Base-by-base conservation (phyloP, 2,113 vertebrate genomes). In the Monopterus albus region DNA sequence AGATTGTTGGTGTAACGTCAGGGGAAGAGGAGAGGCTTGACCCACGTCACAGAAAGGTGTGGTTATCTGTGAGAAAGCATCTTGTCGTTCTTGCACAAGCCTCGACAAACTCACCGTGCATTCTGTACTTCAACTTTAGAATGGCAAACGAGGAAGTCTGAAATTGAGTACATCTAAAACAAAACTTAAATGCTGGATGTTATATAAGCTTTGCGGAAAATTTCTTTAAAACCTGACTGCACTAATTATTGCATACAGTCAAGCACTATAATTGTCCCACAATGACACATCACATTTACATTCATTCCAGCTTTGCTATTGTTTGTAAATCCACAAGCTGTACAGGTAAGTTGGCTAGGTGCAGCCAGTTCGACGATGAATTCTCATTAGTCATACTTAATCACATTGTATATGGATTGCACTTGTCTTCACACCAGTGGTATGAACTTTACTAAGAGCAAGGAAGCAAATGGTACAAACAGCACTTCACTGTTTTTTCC, bases 1-100 rank as follows among this genome's bases (percentile, higher is more conserved):
- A 68, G 74, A 66, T 59, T 52, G 74, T 61, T 39, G 25, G 38
- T 51, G 35, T 76, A 72, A 84, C 64, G 82, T 89, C 84, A 63
- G 47, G 20, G 52, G 64, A 23, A 38, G 57, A 17, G 45, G 64
- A 62, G 56, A 61, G 60, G 70, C 72, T 28, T 3, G 55, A 64
- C 57, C 5, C 69, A 28, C 23, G 40, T 64, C 58, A 52, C 65
- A 25, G 3, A 28, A 20, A 71, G 86, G 89, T 72, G 85, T 73
- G 85, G 82, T 43, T 58, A 21, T 25, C 35, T 74, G 72, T 82
- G 70, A 69, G 81, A 85, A 88, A 50, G 51, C 40, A 50, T 78
- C 71, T 20, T 1, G 9, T 33, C 13, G 3, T 69, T 18, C 26
- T 39, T 45, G 49, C 74, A 56, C 55, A 52, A 57, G 71, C 49